Base-by-base conservation (phyloP, 2,113 vertebrate genomes). In the Perca schrenkii region DNA sequence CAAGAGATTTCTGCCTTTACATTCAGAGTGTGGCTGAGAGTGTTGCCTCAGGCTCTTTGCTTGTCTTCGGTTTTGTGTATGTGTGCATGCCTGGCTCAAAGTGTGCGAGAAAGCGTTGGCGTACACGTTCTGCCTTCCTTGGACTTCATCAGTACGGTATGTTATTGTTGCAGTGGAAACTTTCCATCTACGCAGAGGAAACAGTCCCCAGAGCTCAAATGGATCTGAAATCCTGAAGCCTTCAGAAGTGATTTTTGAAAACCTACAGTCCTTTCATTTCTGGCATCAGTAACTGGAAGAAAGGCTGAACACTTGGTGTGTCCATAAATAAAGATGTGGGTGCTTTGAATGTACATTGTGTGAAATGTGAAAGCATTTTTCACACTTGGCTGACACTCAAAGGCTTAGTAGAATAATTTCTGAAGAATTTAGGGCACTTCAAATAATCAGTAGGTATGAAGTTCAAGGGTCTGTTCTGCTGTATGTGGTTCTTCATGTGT, bases 141-240 rank as follows among this genome's bases (percentile, higher is more conserved):
- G 71, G 66, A 84, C 62, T 91, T 86, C 85, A 83, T 87, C 64
- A 47, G 82, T 89, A 76, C 80, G 62, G 75, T 80, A 86, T 75
- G 88, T 84, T 85, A 61, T 77, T 92, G 79, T 84, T 80, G 57
- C 83, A 78, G 83, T 86, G 84, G 77, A 91, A 87, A 85, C 70
- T 72, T 90, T 90, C 85, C 79, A 77, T 88, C 73, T 57, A 16
- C 2, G 12, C 8, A 70, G n/a, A 64, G 75, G 61, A 89, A 85
- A 88, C 22, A 57, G 77, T 80, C 77, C 67, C 80, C 8, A 14
- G 58, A 82, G 68, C 77, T 84, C 69, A 61, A 74, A 73, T 60
- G 21, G 52, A 69, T 85, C 21, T 74, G 1, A 46, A 46, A 49
- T 47, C 67, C 53, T 68, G 60, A 70, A 86, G 34, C 13, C 58